Evolutionary conservation across 2,888 invertebrate species (phyloP).

Genomic region (Diloba caeruleocephala): DNA sequence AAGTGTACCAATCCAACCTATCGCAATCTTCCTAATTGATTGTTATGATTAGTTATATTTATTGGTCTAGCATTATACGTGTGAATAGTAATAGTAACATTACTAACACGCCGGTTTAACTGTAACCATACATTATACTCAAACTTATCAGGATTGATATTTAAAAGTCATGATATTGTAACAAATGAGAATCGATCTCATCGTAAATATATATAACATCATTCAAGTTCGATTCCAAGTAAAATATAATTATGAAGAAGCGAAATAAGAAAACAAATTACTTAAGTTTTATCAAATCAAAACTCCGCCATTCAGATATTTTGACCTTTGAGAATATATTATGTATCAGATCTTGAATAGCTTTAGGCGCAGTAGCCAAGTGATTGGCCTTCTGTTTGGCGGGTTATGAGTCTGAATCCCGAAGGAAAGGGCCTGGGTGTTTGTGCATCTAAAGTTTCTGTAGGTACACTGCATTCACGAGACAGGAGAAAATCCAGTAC

Average conservation of each 20-base stretch:
- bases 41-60: conserved; percentile 77
- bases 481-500: too few relatives aligned
- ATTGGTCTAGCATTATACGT: conserved; percentile 65
- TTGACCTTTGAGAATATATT: too few relatives aligned
- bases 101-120: conserved; percentile 32
- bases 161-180: conserved; percentile 34
- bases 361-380: too few relatives aligned
- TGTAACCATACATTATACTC: conserved; percentile 40
- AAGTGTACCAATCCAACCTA: conserved; percentile 70
- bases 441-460: too few relatives aligned
- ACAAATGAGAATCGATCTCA: conserved; percentile 30
- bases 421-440: too few relatives aligned
- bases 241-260: conserved; percentile 9
- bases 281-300: too few relatives aligned
- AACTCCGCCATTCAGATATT: too few relatives aligned
- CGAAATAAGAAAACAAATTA: too few relatives aligned
- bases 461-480: too few relatives aligned
- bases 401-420: too few relatives aligned
- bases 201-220: conserved; percentile 38
- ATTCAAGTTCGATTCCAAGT: conserved; percentile 18
- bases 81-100: conserved; percentile 38
- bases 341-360: too few relatives aligned
- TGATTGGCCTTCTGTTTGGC: too few relatives aligned
- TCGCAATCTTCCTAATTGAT: conserved; percentile 79
- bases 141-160: conserved; percentile 33